Percentiles rank a stretch among this genome's conserved stretches.
Conservation (phyloP, 64 coral and sea anemone genomes). For the Montipora sp. region DNA sequence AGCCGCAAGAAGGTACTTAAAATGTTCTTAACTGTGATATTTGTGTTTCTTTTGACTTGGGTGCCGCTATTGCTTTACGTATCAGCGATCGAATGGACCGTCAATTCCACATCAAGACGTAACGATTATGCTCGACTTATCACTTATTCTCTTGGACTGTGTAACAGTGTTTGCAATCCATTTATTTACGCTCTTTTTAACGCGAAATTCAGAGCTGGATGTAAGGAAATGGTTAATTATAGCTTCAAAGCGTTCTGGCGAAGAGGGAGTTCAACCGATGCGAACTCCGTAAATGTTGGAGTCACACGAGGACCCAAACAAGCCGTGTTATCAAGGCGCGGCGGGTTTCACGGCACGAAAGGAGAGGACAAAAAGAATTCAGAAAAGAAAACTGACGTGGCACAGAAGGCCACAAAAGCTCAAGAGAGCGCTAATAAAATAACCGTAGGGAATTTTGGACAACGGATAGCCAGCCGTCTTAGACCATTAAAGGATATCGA, state of each 20-base stretch:
- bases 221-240: conserved; percentile 66
- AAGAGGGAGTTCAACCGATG: neutral
- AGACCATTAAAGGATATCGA: neutral
- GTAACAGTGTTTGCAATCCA: conserved; percentile 77
- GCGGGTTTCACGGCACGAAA: conserved; percentile 29
- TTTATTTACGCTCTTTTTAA: conserved; percentile 91
- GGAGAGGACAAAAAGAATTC: neutral
- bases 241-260: neutral
- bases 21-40: conserved; percentile 88
- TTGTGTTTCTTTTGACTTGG: conserved; percentile 89
- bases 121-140: conserved; percentile 69
- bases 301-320: neutral
- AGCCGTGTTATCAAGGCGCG: neutral
- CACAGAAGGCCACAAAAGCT: neutral
- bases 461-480: neutral
- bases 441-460: neutral
- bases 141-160: conserved; percentile 75
- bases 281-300: neutral
- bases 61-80: conserved; percentile 84
- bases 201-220: conserved; percentile 80
- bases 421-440: neutral
- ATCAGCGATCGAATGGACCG: conserved; percentile 59
- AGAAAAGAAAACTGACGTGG: neutral
- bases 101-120: conserved; percentile 17
- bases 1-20: conserved; percentile 87